Base-by-base conservation (phyloP, 2,888 invertebrate species). In the Eustalomyia histrio region DNA sequence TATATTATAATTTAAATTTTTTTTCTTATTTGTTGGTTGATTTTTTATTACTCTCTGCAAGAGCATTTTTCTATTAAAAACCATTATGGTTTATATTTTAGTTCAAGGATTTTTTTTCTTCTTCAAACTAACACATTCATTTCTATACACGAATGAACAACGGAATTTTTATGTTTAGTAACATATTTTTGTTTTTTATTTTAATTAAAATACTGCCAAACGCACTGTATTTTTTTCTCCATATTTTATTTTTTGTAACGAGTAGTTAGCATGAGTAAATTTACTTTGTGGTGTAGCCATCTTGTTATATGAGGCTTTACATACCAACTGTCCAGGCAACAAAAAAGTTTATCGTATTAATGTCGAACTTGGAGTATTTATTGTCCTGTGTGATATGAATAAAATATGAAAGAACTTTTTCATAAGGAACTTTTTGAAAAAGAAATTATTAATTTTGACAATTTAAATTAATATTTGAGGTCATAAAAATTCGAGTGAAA, bases 161-260 rank as follows among this genome's bases (percentile, higher is more conserved):
- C 63, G 16, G 5, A 29, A 29, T 6, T 57, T n/a, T 43, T 61
- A 17, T 63, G 43, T 65, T 67, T 24, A 47, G 29, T n/a, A 63
- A 68, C 12, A 71, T 57, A 64, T 75, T 53, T 24, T 24, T 24
- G 2, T 24, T 29, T 29, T 1, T 29, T 65, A 64, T 74, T 80
- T 80, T 80, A 71, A 75, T 80, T 67, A 79, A 79, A 65, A 67
- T 65, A 55, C 75, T 57, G 71, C 65, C 79, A 80, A 67, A 80
- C 58, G 61, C 60, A 71, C 74, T 33, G 39, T 12, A 52, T 50
- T 21, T 68, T 24, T 63, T 33, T 57, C n/a, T n/a, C n/a, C 55
- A 24, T 35, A 3, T 57, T 43, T 64, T 47, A 18, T 61, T n/a
- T n/a, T n/a, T 43, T 53, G 12, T 74, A 52, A n/a, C n/a, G n/a